Percentiles rank a stretch among this genome's conserved stretches.
These are phyloP conservation scores for Ciona savignyi DNA, from an alignment of 23 tunicate genomes.

Conservation along the genomic window DNA sequence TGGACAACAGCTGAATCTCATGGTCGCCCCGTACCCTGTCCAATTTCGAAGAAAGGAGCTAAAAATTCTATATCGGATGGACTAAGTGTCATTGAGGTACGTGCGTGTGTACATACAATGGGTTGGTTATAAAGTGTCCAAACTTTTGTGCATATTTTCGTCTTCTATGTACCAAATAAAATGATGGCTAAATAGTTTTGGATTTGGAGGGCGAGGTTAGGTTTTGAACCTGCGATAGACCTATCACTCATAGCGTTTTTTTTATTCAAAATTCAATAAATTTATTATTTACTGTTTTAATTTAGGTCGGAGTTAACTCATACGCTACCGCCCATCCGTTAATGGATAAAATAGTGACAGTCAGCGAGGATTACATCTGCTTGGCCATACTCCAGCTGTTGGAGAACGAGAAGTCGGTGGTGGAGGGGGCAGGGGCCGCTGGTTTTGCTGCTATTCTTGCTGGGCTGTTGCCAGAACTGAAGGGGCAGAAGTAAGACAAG, in stretches of 20 bases:
- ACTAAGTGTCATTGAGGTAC: slow-evolving; percentile 69
- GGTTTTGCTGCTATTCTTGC: slow-evolving; percentile 88
- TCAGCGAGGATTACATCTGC: slow-evolving; percentile 74
- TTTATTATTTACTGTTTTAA: no score
- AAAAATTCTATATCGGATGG: slow-evolving; percentile 83
- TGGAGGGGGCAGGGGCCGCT: slow-evolving; percentile 98
- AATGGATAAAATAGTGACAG: slow-evolving; percentile 59
- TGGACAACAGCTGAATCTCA: slow-evolving; percentile 77
- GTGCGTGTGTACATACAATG: no score
- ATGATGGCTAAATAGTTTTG: no score
- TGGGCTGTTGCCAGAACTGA: slow-evolving; percentile 51
- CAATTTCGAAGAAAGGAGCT: slow-evolving; percentile 55
- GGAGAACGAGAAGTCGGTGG: slow-evolving; percentile 92
- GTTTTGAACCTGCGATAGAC: no score
- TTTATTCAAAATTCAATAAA: no score
- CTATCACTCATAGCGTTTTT: no score
- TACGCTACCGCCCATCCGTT: slow-evolving; percentile 77
- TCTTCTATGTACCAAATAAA: no score
- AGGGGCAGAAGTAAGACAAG: slow-evolving; percentile 83
- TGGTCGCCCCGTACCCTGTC: slow-evolving; percentile 61
- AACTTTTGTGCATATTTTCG: no score
- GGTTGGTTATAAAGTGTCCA: no score
- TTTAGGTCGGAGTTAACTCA: slow-evolving; percentile 86
- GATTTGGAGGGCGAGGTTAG: no score
- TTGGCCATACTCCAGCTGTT: slow-evolving; percentile 76